Base-by-base conservation (phyloP, 2,888 invertebrate species). In the Byasa hedistus region DNA sequence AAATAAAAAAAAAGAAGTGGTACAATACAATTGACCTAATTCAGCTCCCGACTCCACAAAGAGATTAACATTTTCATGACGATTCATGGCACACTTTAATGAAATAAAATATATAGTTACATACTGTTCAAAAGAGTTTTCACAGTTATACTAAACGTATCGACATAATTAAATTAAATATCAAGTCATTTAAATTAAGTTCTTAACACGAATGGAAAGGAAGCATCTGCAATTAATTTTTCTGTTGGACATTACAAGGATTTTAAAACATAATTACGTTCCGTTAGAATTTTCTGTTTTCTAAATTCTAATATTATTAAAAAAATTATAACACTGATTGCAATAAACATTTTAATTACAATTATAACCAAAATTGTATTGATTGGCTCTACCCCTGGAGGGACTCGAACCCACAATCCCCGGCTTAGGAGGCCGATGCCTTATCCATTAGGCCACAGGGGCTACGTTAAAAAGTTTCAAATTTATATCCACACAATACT, bases 361-460 rank as follows among this genome's bases (percentile, higher is more conserved):
- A 5, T n/a, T 12, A 10, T 23, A 2, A 21, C 5, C 32, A 54
- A 56, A 62, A 21, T 3, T 12, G 10, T 44, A n/a, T n/a, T n/a
- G n/a, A 15, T 10, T 32, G 32, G 44, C 17, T 10, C 3, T 94
- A 94, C 44, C 58, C 58, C 94, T 94, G 94, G 94, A 94, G 94
- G 94, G 94, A 94, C 94, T 94, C 94, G 94, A 94, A 94, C 94
- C 94, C 94, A 94, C 94, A 94, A 93, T 94, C 94, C 94, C 94
- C 94, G 94, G 94, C 94, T 94, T 94, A 94, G 94, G 94, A 94
- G 94, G 94, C 94, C 94, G 94, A 94, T 94, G 94, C 94, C 94
- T 94, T 94, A 94, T 94, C 94, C 94, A 94, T 94, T 94, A 94
- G 94, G 94, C 94, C 94, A 94, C 94, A 94, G 94, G 94, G 94